These are phyloP conservation scores for Octomys mimax DNA, from an alignment of 2,797 vertebrate genomes.

Conservation along the genomic window DNA sequence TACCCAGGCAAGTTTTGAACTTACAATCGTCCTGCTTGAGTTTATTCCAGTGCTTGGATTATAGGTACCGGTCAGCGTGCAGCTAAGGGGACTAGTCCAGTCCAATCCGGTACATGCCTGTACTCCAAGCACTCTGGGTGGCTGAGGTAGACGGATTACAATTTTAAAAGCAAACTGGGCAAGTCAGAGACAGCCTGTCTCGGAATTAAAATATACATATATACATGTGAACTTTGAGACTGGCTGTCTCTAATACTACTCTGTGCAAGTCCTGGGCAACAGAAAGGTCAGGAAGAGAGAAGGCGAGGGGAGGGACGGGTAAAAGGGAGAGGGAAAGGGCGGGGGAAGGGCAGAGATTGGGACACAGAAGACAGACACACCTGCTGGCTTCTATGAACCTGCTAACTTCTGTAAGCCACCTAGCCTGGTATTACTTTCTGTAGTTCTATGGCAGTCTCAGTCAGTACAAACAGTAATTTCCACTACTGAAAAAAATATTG, in stretches of 20 bases:
- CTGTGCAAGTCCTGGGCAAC: background rate
- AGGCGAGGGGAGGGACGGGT: background rate
- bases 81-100: background rate
- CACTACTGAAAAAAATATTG: background rate
- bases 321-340: background rate
- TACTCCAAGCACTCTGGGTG: background rate
- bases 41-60: background rate
- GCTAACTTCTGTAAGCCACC: background rate
- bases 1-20: background rate
- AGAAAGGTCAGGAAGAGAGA: rapidly evolving
- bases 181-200: background rate
- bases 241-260: too few species aligned
- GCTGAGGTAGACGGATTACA: background rate
- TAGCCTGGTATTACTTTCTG: background rate
- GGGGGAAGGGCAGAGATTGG: too few species aligned
- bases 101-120: background rate
- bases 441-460: background rate
- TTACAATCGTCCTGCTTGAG: background rate
- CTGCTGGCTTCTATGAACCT: background rate
- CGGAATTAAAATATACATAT: background rate
- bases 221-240: too few species aligned
- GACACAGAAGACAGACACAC: background rate
- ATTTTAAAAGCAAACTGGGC: background rate
- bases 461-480: background rate
- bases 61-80: too few species aligned